Base-by-base conservation (phyloP, 2,113 vertebrate species). In the Miniopterus natalensis region DNA sequence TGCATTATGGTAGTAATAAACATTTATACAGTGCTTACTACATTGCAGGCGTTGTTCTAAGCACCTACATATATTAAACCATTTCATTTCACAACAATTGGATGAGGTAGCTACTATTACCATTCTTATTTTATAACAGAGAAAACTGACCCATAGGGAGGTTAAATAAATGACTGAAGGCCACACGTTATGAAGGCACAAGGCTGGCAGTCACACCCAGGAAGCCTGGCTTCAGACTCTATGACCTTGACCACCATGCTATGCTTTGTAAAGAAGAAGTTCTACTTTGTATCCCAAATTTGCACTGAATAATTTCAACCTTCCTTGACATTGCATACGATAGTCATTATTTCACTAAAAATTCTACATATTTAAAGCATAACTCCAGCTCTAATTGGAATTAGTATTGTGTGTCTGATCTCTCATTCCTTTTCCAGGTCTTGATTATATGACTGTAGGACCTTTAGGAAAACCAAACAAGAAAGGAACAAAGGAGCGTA, bases 231-330 rank as follows among this genome's bases (percentile, higher is more conserved):
- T 89, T 25, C 31, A 71, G 75, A 74, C 5, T 49, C n/a, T 5
- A 4, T 57, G 21, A 13, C 77, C 12, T 49, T 66, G 25, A 88
- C n/a, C 51, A n/a, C 81, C 36, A 10, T 6, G 42, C 42, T 77
- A 18, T 15, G 4, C 49, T 96, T 80, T 93, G 10, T 40, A 71
- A 92, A 95, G 42, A 73, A 13, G 18, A 93, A 88, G 85, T 73
- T 65, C 9, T 55, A 20, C 25, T 49, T 49, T 36, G 27, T 55
- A 55, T 20, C 71, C 8, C 59, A 90, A 78, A 63, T 92, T 78
- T 27, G 5, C 36, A 47, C 3, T 68, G 11, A 65, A 55, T 25
- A 53, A 49, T 51, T 86, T 70, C 42, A 53, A 8, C 10, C 45
- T 80, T 96, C 40, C 29, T 92, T 79, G 42, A 36, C 63, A 29